Conservation (phyloP, 2,888 invertebrate genomes). For the Euplexia lucipara region DNA sequence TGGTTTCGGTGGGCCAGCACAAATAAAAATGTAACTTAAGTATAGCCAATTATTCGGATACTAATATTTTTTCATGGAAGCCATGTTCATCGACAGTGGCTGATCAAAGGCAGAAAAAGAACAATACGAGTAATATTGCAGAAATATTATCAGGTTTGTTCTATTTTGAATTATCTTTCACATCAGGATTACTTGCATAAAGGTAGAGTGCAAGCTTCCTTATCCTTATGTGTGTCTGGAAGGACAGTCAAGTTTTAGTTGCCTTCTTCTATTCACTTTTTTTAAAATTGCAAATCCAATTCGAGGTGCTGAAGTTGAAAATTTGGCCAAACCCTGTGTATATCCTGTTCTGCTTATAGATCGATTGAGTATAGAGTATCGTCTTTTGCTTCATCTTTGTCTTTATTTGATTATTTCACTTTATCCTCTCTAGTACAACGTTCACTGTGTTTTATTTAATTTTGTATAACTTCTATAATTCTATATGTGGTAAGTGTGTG, state of each 20-base stretch:
- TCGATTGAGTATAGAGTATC: neutral
- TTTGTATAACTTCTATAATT: neutral
- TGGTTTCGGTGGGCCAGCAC: conserved; percentile 56
- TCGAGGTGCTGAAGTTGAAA: neutral
- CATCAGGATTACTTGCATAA: conserved; percentile 11
- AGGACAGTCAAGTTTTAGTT: neutral
- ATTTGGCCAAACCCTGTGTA: conserved; percentile 8
- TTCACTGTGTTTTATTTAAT: conserved; percentile 2
- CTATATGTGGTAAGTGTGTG: neutral
- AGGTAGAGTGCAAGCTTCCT: too few relatives aligned
- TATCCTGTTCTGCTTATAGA: too few relatives aligned
- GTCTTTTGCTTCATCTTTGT: neutral
- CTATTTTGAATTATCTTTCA: neutral
- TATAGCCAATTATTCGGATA: conserved; percentile 29
- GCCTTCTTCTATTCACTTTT: neutral
- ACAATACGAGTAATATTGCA: too few relatives aligned
- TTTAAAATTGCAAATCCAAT: neutral
- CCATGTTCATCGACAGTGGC: neutral
- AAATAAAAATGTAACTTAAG: conserved; percentile 60
- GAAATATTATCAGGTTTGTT: too few relatives aligned
- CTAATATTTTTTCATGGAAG: conserved; percentile 1
- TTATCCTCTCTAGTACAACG: neutral
- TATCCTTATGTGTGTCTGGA: too few relatives aligned
- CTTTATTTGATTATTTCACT: neutral
- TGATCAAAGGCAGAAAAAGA: neutral